A percentile compares a stretch with the other conserved stretches of the same genome.
These are phyloP conservation scores for Agonopterix heracliana DNA, from an alignment of 2,888 invertebrate species.

Conservation along the genomic window DNA sequence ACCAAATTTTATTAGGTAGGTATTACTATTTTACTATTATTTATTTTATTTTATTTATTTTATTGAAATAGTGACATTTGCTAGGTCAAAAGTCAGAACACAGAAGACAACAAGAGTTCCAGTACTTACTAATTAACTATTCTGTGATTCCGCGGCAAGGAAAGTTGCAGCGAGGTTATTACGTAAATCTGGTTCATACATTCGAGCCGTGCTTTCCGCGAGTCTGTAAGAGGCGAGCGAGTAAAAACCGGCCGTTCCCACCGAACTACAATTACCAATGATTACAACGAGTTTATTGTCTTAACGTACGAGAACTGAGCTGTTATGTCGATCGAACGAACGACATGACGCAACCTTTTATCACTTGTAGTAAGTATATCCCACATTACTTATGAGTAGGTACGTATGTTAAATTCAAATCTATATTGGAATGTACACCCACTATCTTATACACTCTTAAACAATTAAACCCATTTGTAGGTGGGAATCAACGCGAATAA, in stretches of 20 bases:
- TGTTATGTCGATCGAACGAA: constrained; percentile 45
- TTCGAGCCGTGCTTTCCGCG: constrained; percentile 18
- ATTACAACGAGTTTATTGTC: constrained; percentile 60
- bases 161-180: constrained; percentile 44
- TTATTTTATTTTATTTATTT: too few relatives aligned
- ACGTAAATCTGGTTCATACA: constrained; percentile 61
- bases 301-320: constrained; percentile 35
- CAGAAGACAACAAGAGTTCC: constrained; percentile 23
- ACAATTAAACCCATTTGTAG: too few relatives aligned
- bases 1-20: too few relatives aligned
- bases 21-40: too few relatives aligned
- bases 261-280: constrained; percentile 38
- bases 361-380: constrained; percentile 1
- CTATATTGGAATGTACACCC: too few relatives aligned
- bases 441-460: too few relatives aligned
- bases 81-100: constrained; percentile 10
- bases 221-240: constrained; percentile 16
- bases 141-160: constrained; percentile 23
- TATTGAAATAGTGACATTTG: background rate
- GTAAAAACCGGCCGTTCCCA: constrained; percentile 60
- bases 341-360: constrained; percentile 34
- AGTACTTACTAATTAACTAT: background rate
- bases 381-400: background rate
- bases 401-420: too few relatives aligned
- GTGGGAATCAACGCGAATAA: too few relatives aligned